These are phyloP conservation scores for Drosophila pachea DNA, from an alignment of 1,140 invertebrate genomes.

Conservation along the genomic window DNA sequence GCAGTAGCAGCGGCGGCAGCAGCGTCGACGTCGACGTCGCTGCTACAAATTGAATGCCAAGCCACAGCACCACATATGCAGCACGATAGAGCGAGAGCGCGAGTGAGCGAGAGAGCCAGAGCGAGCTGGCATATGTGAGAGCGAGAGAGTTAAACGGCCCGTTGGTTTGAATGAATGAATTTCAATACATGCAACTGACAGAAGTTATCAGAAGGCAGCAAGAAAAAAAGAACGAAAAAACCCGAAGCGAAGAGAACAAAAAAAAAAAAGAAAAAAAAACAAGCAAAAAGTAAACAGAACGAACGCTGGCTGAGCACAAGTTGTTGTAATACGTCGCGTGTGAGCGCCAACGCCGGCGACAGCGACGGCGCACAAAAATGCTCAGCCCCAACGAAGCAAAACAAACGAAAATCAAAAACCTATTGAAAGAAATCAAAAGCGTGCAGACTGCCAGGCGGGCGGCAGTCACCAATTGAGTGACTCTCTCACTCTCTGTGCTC, in stretches of 20 bases:
- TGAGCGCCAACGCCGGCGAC: slow-evolving; percentile 23
- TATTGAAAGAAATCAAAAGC: slow-evolving; percentile 74
- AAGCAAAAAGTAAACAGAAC: slow-evolving; percentile 50
- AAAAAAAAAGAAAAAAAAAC: slow-evolving; percentile 35
- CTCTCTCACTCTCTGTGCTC: slow-evolving; percentile 32
- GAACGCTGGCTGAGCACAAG: slow-evolving; percentile 31
- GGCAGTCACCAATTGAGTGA: slow-evolving; percentile 59
- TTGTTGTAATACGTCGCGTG: slow-evolving; percentile 31
- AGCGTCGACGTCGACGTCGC: slow-evolving; percentile 17
- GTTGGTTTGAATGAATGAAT: slow-evolving; percentile 74
- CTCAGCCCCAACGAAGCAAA: slow-evolving; percentile 58
- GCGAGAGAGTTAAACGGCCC: slow-evolving; percentile 20
- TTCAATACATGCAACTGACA: slow-evolving; percentile 77
- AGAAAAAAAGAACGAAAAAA: slow-evolving; percentile 12
- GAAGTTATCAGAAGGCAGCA: slow-evolving; percentile 53
- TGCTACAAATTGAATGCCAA: slow-evolving; percentile 50
- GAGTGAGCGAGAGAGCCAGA: slow-evolving; percentile 24
- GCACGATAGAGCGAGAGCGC: slow-evolving; percentile 31
- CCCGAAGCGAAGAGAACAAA: slow-evolving; percentile 12
- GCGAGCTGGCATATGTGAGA: slow-evolving; percentile 21
- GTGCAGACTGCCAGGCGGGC: slow-evolving; percentile 20
- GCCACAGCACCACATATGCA: slow-evolving; percentile 40
- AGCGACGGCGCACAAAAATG: slow-evolving; percentile 72
- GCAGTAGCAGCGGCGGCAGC: slow-evolving; percentile 6
- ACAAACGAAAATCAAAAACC: slow-evolving; percentile 64